Conservation (phyloP, 2,113 vertebrate genomes). For the zebrafish (Danio rerio) region GRCz12tu NC_133187.1:27521001-27521500, state of each 20-base stretch:
- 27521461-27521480: too few species aligned
- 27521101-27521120: not conserved
- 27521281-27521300: too few species aligned
- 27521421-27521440: too few species aligned
- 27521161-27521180: not conserved
- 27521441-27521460: too few species aligned
- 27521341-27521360: too few species aligned
- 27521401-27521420: too few species aligned
- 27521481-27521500: too few species aligned
- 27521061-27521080: not conserved
- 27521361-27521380: too few species aligned
- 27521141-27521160: not conserved
- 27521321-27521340: too few species aligned
- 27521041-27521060: not conserved
- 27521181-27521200: not conserved
- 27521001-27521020: not conserved
- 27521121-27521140: conserved; percentile 8
- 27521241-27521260: not conserved
- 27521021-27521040: not conserved
- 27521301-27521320: too few species aligned
- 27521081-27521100: not conserved
- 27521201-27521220: not conserved
- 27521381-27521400: too few species aligned
- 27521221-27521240: conserved; percentile 5
- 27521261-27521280: too few species aligned